phyloP scores from a whole-genome alignment of 2,797 vertebrate genomes.

The Acipenser ruthenus region DNA sequence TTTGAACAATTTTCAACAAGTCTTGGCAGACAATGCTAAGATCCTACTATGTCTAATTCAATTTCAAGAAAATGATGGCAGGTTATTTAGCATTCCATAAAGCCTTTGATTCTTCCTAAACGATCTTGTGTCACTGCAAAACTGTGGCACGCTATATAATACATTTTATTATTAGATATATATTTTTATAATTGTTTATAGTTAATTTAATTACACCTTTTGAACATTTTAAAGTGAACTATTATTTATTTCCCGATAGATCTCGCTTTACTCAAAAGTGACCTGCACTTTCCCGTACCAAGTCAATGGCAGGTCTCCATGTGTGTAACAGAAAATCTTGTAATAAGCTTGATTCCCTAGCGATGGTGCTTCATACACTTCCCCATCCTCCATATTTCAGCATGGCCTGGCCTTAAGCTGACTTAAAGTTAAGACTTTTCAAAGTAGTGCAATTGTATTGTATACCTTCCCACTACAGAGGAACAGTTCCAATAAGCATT shows the following conservation, averaged over 20 bases:
- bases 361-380: not conserved
- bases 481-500: not conserved
- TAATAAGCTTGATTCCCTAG: too few species aligned
- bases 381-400: slow-evolving; percentile 16
- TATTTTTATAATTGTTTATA: too few species aligned
- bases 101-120: not conserved
- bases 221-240: too few species aligned
- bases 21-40: slow-evolving; percentile 1
- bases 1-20: not conserved
- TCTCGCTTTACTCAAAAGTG: too few species aligned
- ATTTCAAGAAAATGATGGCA: not conserved
- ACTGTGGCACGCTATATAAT: not conserved
- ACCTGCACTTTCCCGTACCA: too few species aligned
- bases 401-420: slow-evolving; percentile 12
- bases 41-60: not conserved
- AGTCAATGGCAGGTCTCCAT: too few species aligned
- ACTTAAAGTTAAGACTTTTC: slow-evolving; percentile 12
- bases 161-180: too few species aligned
- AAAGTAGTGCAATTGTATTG: not conserved
- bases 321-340: too few species aligned
- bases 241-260: too few species aligned
- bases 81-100: not conserved
- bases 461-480: not conserved
- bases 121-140: not conserved
- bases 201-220: too few species aligned